Conservation (phyloP, 2,113 vertebrate species). For the Leptocoma aspasia region DNA sequence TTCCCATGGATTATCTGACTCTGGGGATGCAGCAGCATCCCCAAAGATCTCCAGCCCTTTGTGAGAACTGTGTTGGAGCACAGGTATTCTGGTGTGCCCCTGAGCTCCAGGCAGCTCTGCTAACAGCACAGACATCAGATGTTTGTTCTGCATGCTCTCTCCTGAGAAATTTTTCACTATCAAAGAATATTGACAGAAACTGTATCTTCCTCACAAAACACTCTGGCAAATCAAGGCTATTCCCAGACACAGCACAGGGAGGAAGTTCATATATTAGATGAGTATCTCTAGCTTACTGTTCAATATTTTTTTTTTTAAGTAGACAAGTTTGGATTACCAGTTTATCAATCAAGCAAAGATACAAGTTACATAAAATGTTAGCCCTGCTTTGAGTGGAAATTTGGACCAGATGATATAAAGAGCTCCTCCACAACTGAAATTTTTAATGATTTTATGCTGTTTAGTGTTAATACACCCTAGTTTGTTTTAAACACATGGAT, state of each 20-base stretch:
- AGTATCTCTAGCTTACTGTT: background rate
- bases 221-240: background rate
- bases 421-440: background rate
- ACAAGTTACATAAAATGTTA: background rate
- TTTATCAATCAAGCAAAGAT: background rate
- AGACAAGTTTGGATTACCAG: background rate
- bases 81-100: background rate
- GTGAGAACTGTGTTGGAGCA: background rate
- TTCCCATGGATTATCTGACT: background rate
- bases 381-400: background rate
- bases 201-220: background rate
- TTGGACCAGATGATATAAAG: background rate
- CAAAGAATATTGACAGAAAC: background rate
- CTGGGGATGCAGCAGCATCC: background rate
- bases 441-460: background rate
- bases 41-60: background rate
- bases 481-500: background rate
- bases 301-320: background rate
- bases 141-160: background rate
- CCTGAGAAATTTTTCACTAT: background rate
- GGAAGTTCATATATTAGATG: background rate
- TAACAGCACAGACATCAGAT: background rate
- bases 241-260: background rate
- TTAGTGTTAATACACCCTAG: background rate
- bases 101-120: background rate